Conservation (phyloP, 1,140 invertebrate genomes). For the Matsumurasca onukii region DNA sequence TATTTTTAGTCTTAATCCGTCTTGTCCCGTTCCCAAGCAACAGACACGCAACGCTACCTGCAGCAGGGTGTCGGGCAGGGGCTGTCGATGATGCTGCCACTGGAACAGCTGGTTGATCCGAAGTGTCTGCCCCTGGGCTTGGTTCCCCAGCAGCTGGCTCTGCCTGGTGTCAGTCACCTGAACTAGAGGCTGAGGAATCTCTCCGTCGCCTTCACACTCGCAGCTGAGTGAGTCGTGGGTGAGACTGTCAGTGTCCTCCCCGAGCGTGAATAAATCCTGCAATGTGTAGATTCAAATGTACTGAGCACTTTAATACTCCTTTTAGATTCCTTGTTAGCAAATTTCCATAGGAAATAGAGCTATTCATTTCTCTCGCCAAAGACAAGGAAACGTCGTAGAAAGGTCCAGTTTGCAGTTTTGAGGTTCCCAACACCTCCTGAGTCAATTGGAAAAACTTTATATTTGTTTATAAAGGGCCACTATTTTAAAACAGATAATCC, state of each 20-base stretch:
- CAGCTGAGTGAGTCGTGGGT: slow-evolving; percentile 41
- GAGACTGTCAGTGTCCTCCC: slow-evolving; percentile 30
- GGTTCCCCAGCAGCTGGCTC: neutral
- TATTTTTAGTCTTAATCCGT: too few species aligned
- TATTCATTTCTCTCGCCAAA: too few species aligned
- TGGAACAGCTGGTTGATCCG: slow-evolving; percentile 42
- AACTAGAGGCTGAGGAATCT: slow-evolving; percentile 21
- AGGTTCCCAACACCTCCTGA: too few species aligned
- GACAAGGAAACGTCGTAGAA: too few species aligned
- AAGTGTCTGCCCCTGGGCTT: slow-evolving; percentile 3
- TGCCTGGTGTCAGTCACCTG: slow-evolving; percentile 3
- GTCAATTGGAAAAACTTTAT: too few species aligned
- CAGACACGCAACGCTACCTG: too few species aligned
- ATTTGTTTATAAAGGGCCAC: too few species aligned
- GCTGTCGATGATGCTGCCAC: slow-evolving; percentile 42
- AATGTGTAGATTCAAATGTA: slow-evolving; percentile 27
- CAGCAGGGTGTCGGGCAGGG: slow-evolving; percentile 9
- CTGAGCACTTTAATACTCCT: neutral
- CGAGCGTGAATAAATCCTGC: slow-evolving; percentile 42
- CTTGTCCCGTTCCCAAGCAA: too few species aligned
- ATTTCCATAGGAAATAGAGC: too few species aligned
- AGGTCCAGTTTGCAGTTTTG: too few species aligned
- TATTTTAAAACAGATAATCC: too few species aligned
- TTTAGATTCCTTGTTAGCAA: neutral
- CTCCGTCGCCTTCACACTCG: slow-evolving; percentile 40